Conservation (phyloP, 2,797 vertebrate genomes). For the Loris lydekkerianus region DNA sequence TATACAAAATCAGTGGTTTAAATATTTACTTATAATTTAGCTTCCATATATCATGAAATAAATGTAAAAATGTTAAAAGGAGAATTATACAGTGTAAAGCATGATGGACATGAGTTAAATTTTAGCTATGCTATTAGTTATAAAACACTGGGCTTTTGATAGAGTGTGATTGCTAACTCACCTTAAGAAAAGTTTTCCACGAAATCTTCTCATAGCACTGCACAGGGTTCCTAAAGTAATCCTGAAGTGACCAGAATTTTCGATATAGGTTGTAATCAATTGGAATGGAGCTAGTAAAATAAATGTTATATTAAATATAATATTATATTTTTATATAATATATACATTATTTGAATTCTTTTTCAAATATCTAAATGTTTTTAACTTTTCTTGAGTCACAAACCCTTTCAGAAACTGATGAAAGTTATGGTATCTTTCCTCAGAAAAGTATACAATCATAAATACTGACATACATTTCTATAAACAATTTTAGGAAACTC, state of each 20-base stretch:
- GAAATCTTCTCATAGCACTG: constrained; percentile 98
- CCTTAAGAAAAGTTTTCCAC: constrained; percentile 99
- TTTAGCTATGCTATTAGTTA: constrained; percentile 5
- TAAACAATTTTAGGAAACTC: constrained; percentile 32
- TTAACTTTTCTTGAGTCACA: constrained; percentile 28
- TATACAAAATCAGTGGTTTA: constrained; percentile 27
- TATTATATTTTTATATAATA: too few species aligned
- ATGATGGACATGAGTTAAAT: constrained; percentile 6
- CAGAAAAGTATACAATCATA: constrained; percentile 23
- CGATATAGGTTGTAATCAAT: constrained; percentile 99
- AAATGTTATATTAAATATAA: constrained; percentile 64
- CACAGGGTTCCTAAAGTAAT: constrained; percentile 98
- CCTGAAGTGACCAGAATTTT: constrained; percentile 99
- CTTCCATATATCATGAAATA: constrained; percentile 18
- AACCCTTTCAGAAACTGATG: neutral
- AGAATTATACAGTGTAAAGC: constrained; percentile 45
- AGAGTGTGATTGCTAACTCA: constrained; percentile 82
- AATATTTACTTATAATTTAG: constrained; percentile 49
- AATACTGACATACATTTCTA: neutral
- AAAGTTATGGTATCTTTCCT: neutral
- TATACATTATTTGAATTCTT: constrained; percentile 53
- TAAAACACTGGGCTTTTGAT: neutral
- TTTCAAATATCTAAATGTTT: constrained; percentile 42
- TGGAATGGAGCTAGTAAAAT: constrained; percentile 94
- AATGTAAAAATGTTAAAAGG: constrained; percentile 17